Base-by-base conservation (phyloP, 2,797 vertebrate species). In the Lepidocolaptes lacrymiger region DNA sequence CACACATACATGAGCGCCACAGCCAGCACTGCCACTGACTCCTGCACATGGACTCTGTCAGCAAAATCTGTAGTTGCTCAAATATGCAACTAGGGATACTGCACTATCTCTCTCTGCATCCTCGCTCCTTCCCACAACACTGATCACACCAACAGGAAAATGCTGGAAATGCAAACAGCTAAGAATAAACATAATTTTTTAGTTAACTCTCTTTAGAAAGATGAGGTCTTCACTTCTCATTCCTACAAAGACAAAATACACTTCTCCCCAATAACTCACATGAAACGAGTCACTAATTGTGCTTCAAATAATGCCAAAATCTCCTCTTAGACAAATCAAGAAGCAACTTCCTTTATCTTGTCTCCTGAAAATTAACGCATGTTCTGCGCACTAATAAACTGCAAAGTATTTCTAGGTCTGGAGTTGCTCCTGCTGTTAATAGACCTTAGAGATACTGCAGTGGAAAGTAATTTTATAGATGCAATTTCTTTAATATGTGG, bases 401-500 rank as follows among this genome's bases (percentile, higher is more conserved):
- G 36, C 39, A 73, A 78, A 64, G n/a, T 48, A 90, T 59, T 85
- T 94, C 56, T 48, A 72, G 18, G 79, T 89, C 78, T 91, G 62
- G 54, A 83, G 49, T 2, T 74, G 27, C 46, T 90, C 39, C 83
- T 55, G 49, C 83, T 55, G 49, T 88, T 90, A 95, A 91, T 8
- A 86, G 85, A 41, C 88, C 80, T 90, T 6, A 92, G 91, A 97
- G 92, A 88, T 75, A 87, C 81, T 46, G 56, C 83, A 91, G 62
- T 74, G 81, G 85, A 91, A 95, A 91, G 74, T 58, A 44, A 88
- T 96, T 97, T 93, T 97, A 92, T 93, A 97, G 71, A 96, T n/a
- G 79, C 88, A 95, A 97, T 82, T 95, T 81, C 49, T 80, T 92
- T 96, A 96, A 97, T 96, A 97, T 52, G 91, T 97, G 97, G 96